Evolutionary conservation across 2,888 invertebrate species (phyloP), one percentile per base, ranked within the genome.

Genomic region (Lymantria monacha): DNA sequence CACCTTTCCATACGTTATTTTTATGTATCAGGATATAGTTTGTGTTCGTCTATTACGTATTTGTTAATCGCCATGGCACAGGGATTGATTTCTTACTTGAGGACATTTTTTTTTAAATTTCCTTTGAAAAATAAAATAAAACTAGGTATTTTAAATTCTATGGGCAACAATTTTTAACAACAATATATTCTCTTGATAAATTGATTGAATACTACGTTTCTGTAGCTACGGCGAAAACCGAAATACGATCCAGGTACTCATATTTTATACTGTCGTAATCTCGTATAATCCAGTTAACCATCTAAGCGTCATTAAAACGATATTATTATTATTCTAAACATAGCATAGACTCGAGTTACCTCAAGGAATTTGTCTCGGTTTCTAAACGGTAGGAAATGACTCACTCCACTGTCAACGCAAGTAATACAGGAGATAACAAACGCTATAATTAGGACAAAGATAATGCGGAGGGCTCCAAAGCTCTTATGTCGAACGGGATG

Each of bases 361-460:
- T 66, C 57, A 46, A 63, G 69, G 63, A 60, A 66, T 66, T 68
- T 43, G 66, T 68, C 66, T 63, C 51, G 40, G 48, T 49, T 43
- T 59, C 48, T 51, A 62, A 58, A 60, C 57, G 43, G 55, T 58
- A 66, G 66, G 63, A 66, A 61, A 63, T 69, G 70, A 66, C 70
- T 69, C 68, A 71, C 57, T 58, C 49, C 42, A 59, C 59, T 69
- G 70, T 71, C 70, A 69, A 57, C 53, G 42, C 60, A 54, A 64
- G 56, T 55, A 56, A 58, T 57, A 56, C 55, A 63, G 52, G 57
- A 70, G 71, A 70, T 70, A 71, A 71, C 56, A 64, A 57, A 63
- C 49, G 60, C 62, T 67, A 67, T 69, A 67, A 70, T 69, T 69
- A 67, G 67, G 57, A 53, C 57, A 51, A 57, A 53, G 60, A 64